Conservation (phyloP, 2,797 vertebrate species). For the Craterocephalus amniculus region DNA sequence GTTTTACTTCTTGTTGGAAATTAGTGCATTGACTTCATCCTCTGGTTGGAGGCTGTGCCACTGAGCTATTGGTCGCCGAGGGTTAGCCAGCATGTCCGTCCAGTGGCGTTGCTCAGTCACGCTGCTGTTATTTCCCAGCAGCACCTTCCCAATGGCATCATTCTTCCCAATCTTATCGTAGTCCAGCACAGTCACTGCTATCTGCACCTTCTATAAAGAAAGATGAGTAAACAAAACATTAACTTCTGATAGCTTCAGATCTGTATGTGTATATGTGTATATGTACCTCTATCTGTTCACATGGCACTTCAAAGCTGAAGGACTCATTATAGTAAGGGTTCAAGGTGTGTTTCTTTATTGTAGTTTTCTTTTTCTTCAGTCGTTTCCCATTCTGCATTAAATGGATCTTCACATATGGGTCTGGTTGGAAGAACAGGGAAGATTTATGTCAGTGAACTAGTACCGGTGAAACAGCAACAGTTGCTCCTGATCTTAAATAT, state of each 20-base stretch:
- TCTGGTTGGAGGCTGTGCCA: slow-evolving; percentile 95
- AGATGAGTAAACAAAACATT: slow-evolving; percentile 10
- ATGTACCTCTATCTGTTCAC: slow-evolving; percentile 96
- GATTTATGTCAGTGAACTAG: slow-evolving; percentile 51
- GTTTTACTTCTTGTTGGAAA: slow-evolving; percentile 90
- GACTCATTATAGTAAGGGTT: slow-evolving; percentile 99
- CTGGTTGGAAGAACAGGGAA: slow-evolving; percentile 77
- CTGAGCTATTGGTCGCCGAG: slow-evolving; percentile 95
- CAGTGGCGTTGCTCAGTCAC: slow-evolving; percentile 95
- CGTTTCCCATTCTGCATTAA: slow-evolving; percentile 98
- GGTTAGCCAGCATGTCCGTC: slow-evolving; percentile 98
- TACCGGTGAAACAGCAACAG: slow-evolving; percentile 41
- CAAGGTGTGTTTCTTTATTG: slow-evolving; percentile 97
- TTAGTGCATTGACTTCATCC: slow-evolving; percentile 92
- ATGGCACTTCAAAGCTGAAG: slow-evolving; percentile 98
- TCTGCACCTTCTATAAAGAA: slow-evolving; percentile 90
- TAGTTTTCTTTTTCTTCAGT: slow-evolving; percentile 99
- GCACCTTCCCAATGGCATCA: slow-evolving; percentile 96
- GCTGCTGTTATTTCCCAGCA: slow-evolving; percentile 90
- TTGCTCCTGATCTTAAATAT: slow-evolving; percentile 35
- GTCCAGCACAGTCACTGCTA: slow-evolving; percentile 97
- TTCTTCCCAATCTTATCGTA: slow-evolving; percentile 99
- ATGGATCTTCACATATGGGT: slow-evolving; percentile 98
- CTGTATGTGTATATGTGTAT: neutral
- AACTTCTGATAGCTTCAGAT: neutral